Percentiles rank a stretch among this genome's conserved stretches.
Conservation (phyloP, 92 coral and sea anemone genomes). For the Epizoanthus ramosus region DNA sequence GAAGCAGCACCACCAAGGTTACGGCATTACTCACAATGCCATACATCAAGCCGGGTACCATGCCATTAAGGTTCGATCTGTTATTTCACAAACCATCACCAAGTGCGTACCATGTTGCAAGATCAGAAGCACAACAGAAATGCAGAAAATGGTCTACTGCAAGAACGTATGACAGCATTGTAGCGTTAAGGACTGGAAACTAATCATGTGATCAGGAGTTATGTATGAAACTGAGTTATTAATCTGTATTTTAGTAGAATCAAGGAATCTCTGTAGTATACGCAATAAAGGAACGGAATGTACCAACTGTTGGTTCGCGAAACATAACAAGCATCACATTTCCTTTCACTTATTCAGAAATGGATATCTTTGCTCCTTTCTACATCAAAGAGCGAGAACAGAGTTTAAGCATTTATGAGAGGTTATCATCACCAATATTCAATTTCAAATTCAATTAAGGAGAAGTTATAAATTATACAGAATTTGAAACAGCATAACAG, state of each 20-base stretch:
- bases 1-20: conserved; percentile 54
- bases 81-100: conserved; percentile 28
- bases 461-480: background rate
- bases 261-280: too few species aligned
- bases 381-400: conserved; percentile 39
- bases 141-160: conserved; percentile 40
- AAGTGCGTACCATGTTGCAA: conserved; percentile 46
- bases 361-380: conserved; percentile 48
- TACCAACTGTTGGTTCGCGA: too few species aligned
- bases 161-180: conserved; percentile 36
- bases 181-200: too few species aligned
- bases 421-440: background rate
- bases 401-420: conserved; percentile 31
- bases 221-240: too few species aligned
- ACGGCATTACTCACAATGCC: conserved; percentile 45
- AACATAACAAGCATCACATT: too few species aligned
- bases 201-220: too few species aligned
- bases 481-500: too few species aligned
- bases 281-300: too few species aligned
- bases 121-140: conserved; percentile 20
- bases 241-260: too few species aligned
- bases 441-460: background rate
- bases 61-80: conserved; percentile 40
- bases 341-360: conserved; percentile 44
- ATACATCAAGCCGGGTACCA: conserved; percentile 44